Base-by-base conservation (phyloP, 2,797 vertebrate genomes). In the Rhinella marina region DNA sequence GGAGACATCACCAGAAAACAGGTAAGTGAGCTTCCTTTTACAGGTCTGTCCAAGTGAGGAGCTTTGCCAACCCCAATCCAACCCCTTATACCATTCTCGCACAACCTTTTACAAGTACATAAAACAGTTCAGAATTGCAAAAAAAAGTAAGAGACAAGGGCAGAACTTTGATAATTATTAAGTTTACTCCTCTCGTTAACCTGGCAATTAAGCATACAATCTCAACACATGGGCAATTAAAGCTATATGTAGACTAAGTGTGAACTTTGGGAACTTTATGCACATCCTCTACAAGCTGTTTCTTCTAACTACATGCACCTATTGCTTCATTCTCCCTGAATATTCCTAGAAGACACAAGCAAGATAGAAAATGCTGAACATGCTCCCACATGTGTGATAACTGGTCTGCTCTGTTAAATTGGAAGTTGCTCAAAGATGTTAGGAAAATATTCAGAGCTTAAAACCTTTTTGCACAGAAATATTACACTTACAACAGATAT, bases 351-450 rank as follows among this genome's bases (percentile, higher is more conserved):
- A 61, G 52, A 29, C 27, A 68, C 23, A 57, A 17, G 19, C 57
- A 68, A 78, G 27, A 16, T 21, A 29, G 9, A 82, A 82, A 87
- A 73, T 76, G 79, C 79, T 87, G 86, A 87, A 32, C 52, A 52
- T 57, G 70, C 86, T 87, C 86, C 86, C 79, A 82, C 68, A 82
- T 87, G 86, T 25, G n/a, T 62, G 76, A 75, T 52, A 70, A 87
- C 61, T 62, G 76, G 32, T 41, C 66, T 87, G 79, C 70, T 87
- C 59, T 64, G 54, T 76, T 76, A 48, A 76, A 27, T 57, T 76
- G 11, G 14, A 87, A 76, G 56, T 76, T 81, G 25, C 57, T 82
- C 82, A 82, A 54, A 87, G 81, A 62, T 75, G 52, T 57, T 62
- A 82, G 57, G 76, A 13, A 29, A 50, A 82, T 76, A 64, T 27